Base-by-base conservation (phyloP, 2,797 vertebrate genomes). In the Lepus oiostolus region DNA sequence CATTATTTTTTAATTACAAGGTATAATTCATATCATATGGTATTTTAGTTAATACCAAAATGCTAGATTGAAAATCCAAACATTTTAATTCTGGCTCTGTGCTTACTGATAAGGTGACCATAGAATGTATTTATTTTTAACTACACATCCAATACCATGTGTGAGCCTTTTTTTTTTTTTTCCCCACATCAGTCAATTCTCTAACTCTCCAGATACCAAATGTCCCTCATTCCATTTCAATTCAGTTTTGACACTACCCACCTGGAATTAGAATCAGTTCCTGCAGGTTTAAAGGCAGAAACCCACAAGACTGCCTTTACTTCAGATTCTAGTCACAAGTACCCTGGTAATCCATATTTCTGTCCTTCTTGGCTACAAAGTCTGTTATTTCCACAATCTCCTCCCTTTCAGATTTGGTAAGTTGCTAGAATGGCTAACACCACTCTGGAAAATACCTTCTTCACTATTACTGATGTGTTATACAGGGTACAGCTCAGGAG, bases 1-100 rank as follows among this genome's bases (percentile, higher is more conserved):
- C 35, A 84, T 71, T 95, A 83, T 80, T 96, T 94, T 95, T 95
- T 94, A 97, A 89, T 79, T 75, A 5, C 52, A 50, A 62, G 58
- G 17, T 84, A 93, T 96, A 81, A 58, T 85, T 95, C 52, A 32
- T 0, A 89, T 81, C 60, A 82, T 28, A 71, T 74, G 85, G 21
- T 72, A 93, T 77, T 80, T 89, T 67, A 92, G n/a, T 94, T 93
- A 86, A 83, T 93, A 79, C 28, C 80, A 94, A 77, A 90, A 72
- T 75, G 11, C 38, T 89, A 68, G 60, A 4, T n/a, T 88, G 50
- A 83, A 95, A 90, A 90, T 91, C 63, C 21, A 70, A 58, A 74
- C 58, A 54, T 93, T 88, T 82, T 26, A 92, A 88, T 88, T 93
- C 58, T 95, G 58, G 50, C 28, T 93, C 68, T 91, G 52, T 88